Conservation (phyloP, 1,140 invertebrate genomes). For the Rhopalosiphum maidis region DNA sequence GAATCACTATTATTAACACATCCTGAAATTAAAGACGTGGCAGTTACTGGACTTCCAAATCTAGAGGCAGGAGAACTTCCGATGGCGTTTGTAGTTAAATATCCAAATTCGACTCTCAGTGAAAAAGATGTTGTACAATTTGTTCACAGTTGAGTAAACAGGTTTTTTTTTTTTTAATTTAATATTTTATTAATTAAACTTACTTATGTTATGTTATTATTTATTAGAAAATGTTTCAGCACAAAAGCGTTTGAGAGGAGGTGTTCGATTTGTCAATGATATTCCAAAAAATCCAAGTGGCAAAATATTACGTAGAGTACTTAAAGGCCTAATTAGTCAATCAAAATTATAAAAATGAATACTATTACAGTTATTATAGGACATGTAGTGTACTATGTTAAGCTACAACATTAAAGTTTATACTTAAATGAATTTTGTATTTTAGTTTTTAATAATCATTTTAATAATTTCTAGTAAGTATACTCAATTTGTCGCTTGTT, state of each 20-base stretch:
- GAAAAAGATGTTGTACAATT: constrained; percentile 68
- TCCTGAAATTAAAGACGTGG: constrained; percentile 72
- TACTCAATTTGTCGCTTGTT: not conserved
- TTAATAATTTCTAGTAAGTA: not conserved
- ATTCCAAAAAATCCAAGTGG: constrained; percentile 79
- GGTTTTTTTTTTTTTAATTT: not conserved
- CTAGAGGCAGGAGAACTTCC: constrained; percentile 71
- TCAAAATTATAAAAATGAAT: constrained; percentile 39
- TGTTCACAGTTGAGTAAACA: constrained; percentile 63
- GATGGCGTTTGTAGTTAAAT: constrained; percentile 69
- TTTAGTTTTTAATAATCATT: not conserved
- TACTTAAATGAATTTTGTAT: not conserved
- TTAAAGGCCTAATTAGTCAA: constrained; percentile 63
- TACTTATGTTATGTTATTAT: constrained; percentile 8
- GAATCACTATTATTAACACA: constrained; percentile 74
- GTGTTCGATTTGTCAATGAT: constrained; percentile 71
- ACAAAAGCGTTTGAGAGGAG: constrained; percentile 73
- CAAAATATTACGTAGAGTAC: constrained; percentile 74
- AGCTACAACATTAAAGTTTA: not conserved
- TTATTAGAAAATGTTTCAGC: constrained; percentile 68
- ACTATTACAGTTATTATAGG: not conserved
- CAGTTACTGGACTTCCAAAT: constrained; percentile 75
- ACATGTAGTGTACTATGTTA: not conserved
- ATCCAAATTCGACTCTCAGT: constrained; percentile 63
- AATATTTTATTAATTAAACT: not conserved